Evolutionary conservation across 2,888 invertebrate species (phyloP).

Genomic region (Holacanthella duospinosa): DNA sequence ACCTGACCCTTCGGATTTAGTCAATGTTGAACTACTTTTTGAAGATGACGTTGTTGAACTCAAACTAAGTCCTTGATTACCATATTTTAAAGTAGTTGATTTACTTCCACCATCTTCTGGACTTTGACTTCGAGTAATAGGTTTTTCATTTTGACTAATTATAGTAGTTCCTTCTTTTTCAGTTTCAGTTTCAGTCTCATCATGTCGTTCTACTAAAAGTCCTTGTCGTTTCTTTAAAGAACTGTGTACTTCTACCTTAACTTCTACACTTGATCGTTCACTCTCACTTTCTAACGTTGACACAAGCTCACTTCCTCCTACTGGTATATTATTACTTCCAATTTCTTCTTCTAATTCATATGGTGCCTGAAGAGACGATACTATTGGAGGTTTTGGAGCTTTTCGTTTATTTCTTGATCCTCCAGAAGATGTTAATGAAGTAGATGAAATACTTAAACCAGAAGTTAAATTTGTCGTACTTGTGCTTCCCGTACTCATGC

Average conservation of each 20-base stretch:
- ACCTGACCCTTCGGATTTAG: background rate
- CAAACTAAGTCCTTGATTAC: background rate
- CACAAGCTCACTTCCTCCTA: no score
- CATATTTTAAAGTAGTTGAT: background rate
- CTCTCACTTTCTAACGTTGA: background rate
- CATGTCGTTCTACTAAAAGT: background rate
- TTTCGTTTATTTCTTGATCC: slow-evolving; percentile 50
- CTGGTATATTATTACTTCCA: slow-evolving; percentile 1
- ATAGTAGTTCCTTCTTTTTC: background rate
- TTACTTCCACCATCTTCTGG: background rate
- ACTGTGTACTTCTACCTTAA: slow-evolving; percentile 24
- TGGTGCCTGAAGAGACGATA: slow-evolving; percentile 15
- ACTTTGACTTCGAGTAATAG: slow-evolving; percentile 6
- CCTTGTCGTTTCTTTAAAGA: background rate
- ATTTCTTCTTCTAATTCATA: slow-evolving; percentile 31
- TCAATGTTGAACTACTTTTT: background rate
- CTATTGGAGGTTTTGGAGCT: slow-evolving; percentile 48
- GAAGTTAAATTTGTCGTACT: slow-evolving; percentile 33
- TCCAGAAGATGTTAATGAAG: slow-evolving; percentile 39
- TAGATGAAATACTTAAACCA: slow-evolving; percentile 38
- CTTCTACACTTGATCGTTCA: slow-evolving; percentile 20
- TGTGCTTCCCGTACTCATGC: slow-evolving; percentile 1
- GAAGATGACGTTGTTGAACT: background rate
- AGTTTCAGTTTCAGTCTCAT: slow-evolving; percentile 3
- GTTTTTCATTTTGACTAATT: background rate